Conservation (phyloP, 2,797 vertebrate species). For the Acanthurus lineatus region DNA sequence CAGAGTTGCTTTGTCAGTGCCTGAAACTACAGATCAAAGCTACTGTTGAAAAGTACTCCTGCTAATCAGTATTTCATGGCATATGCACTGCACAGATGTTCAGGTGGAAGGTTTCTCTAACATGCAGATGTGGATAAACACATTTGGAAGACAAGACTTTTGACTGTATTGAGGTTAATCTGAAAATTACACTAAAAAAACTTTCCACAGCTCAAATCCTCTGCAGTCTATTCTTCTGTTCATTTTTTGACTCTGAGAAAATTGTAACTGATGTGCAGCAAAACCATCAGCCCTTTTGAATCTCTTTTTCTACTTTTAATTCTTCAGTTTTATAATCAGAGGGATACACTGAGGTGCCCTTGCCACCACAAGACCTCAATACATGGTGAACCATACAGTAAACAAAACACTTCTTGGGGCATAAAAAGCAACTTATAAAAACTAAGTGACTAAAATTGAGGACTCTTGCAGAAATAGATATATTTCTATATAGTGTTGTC, state of each 20-base stretch:
- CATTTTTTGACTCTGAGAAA: background rate
- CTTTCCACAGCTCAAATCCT: background rate
- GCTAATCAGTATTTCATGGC: no score
- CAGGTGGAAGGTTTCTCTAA: background rate
- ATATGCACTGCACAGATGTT: background rate
- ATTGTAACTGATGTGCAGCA: background rate
- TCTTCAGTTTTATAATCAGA: background rate
- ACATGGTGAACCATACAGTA: background rate
- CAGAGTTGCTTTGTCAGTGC: no score
- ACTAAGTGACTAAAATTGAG: no score
- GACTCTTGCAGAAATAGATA: no score
- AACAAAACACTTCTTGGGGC: background rate
- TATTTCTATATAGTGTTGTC: no score
- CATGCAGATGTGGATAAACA: background rate
- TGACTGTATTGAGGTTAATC: background rate
- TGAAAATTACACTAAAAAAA: background rate
- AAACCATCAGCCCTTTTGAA: background rate
- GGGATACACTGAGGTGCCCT: background rate
- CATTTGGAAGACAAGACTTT: background rate
- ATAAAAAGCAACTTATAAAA: background rate
- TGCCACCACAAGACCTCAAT: background rate
- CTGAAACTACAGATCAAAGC: no score
- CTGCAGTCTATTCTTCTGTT: background rate
- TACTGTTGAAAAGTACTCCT: no score
- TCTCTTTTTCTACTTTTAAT: background rate